phyloP scores from a whole-genome alignment of 2,888 invertebrate genomes.

The Baccha elongata region DNA sequence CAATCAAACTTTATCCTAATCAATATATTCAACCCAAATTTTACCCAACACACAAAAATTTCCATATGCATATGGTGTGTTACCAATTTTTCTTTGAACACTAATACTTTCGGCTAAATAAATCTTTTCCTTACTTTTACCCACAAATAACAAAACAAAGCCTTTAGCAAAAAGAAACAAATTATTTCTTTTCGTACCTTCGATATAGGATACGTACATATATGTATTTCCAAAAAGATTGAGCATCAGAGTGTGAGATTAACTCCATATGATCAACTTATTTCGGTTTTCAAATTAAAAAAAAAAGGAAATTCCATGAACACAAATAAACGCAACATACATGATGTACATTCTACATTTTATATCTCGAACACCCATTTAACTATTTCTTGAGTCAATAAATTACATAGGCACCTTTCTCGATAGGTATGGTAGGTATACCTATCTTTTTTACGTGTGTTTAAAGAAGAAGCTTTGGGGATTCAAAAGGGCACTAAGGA shows the following conservation, averaged over 20 bases:
- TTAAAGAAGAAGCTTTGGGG: background rate
- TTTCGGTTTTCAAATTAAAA: background rate
- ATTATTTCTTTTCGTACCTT: too few species aligned
- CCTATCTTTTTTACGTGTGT: background rate
- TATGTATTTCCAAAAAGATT: too few species aligned
- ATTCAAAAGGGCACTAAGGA: background rate
- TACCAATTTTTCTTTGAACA: too few species aligned
- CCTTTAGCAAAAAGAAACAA: too few species aligned
- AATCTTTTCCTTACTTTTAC: too few species aligned
- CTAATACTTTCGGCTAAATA: too few species aligned
- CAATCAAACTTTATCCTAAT: slow-evolving; percentile 1
- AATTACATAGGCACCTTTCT: background rate
- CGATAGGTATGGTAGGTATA: background rate
- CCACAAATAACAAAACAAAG: too few species aligned
- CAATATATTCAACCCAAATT: background rate
- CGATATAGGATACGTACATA: too few species aligned
- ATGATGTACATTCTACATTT: too few species aligned
- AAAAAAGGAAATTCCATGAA: background rate
- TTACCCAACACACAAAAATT: background rate
- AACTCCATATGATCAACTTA: background rate
- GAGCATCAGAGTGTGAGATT: background rate
- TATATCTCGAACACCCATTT: too few species aligned
- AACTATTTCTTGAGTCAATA: too few species aligned
- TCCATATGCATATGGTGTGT: too few species aligned
- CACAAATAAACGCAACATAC: background rate